Conservation (phyloP, 2,797 vertebrate genomes). For the Pangasius djambal region DNA sequence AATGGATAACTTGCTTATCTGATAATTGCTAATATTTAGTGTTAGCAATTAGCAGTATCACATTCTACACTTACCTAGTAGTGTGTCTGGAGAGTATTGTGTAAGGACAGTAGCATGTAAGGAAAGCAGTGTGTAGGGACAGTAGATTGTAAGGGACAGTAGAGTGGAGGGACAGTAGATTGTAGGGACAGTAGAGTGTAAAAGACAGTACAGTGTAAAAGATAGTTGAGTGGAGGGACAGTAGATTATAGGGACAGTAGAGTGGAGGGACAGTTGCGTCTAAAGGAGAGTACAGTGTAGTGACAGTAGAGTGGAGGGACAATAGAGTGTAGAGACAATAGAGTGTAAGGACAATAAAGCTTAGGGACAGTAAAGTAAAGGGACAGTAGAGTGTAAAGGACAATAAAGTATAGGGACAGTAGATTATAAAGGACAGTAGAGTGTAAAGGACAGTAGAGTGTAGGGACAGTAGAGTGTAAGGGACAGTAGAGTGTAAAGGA, state of each 20-base stretch:
- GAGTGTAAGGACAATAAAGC: neutral
- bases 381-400: neutral
- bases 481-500: neutral
- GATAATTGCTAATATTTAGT: neutral
- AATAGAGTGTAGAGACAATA: neutral
- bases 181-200: neutral
- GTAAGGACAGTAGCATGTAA: neutral
- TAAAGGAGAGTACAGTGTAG: too few species aligned
- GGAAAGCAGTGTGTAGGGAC: neutral
- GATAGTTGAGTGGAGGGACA: neutral
- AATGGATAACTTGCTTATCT: neutral
- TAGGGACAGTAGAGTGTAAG: too few species aligned
- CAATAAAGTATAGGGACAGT: neutral
- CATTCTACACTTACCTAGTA: too few species aligned
- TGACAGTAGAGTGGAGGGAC: neutral
- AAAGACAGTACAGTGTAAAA: neutral
- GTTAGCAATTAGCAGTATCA: neutral
- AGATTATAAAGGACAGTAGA: neutral
- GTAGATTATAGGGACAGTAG: fast-evolving
- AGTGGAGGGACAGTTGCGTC: neutral
- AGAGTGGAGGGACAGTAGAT: neutral
- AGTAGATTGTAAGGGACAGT: neutral
- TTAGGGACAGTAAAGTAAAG: neutral
- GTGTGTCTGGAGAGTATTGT: neutral
- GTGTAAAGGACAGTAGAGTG: neutral